A percentile compares a stretch with the other conserved stretches of the same genome.
phyloP scores from a whole-genome alignment of 1,140 invertebrate genomes.

The Doryteuthis pealeii region DNA sequence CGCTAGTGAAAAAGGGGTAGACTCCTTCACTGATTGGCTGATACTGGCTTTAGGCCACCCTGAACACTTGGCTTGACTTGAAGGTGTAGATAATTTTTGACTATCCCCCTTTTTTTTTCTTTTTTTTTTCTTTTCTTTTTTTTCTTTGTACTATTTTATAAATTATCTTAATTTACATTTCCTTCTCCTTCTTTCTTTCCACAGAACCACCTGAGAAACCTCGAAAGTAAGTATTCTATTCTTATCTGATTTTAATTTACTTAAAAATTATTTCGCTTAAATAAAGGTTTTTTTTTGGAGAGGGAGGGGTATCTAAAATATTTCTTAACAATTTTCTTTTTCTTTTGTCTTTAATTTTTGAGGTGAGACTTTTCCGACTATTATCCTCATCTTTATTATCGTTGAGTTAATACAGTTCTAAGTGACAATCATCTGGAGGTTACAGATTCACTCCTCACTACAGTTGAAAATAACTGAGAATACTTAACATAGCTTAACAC shows the following conservation, averaged over 20 bases:
- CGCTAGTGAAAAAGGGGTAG: no score
- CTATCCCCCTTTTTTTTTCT: neutral
- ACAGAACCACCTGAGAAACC: conserved; percentile 13
- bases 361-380: neutral
- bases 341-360: neutral
- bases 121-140: neutral
- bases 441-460: no score
- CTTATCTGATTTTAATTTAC: neutral
- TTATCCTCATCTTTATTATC: neutral
- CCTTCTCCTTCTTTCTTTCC: neutral
- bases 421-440: no score
- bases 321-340: neutral
- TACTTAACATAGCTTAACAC: no score
- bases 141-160: neutral
- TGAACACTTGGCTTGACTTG: no score
- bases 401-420: no score
- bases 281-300: neutral
- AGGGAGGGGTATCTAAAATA: neutral
- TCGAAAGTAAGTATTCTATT: conserved; percentile 3
- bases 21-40: no score
- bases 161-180: neutral
- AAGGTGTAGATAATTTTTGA: no score
- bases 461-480: no score
- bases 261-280: neutral
- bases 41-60: no score